Base-by-base conservation (phyloP, 1,140 invertebrate species). In the Thrips palmi region DNA sequence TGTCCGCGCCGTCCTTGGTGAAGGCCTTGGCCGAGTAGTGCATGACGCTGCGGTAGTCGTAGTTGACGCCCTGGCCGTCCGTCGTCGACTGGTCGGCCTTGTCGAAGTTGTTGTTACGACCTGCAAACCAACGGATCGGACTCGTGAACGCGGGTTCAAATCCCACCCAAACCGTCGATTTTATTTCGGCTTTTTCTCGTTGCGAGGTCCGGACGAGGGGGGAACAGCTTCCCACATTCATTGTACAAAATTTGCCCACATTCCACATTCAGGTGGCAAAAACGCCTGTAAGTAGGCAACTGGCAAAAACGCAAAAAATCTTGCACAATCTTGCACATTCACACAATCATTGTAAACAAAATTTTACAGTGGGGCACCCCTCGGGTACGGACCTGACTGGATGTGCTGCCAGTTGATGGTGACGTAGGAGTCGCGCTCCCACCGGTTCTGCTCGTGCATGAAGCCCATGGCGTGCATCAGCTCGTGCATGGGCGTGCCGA, bases 391-490 rank as follows among this genome's bases (percentile, higher is more conserved):
- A 69, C 73, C 71, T 31, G 53, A 47, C 47, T 67, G 60, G 14
- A 91, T 76, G 52, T 89, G 89, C 1, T 71, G 46, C 54, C 71
- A 84, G 23, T 69, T 56, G 17, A 89, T 70, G 3, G 50, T 59
- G 1, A 89, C 72, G 49, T 65, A 80, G 18, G 72, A 58, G 48
- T 88, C 84, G 12, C 86, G 58, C 45, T 89, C 85, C 19, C 58
- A 65, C 18, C 84, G 64, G 46, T 75, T 85, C 51, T 89, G 85
- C 50, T 89, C 84, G 52, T 92, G 86, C 50, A 80, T 65, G 54
- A 89, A 88, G 1, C 86, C 86, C 14, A 80, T 48, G 0, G 78
- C 74, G 46, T 92, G 85, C 64, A 87, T 76, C 43, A 91, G 54
- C 53, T 92, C 85, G 47, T 91, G 85, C 21, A 80, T 58, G n/a